Evolutionary conservation across 1,140 invertebrate species (phyloP).

Genomic region (Papilio polytes): DNA sequence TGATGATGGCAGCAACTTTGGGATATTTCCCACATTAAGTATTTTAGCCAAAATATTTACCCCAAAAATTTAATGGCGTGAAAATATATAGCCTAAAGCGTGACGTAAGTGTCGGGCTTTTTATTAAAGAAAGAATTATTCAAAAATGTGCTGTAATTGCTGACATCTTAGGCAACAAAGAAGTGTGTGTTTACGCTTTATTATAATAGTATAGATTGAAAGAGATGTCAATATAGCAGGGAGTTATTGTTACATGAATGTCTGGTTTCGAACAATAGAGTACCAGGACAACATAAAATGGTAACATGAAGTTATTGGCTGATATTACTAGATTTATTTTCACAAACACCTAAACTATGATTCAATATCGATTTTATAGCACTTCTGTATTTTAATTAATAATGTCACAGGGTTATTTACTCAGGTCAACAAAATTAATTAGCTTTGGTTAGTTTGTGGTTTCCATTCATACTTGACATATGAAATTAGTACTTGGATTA

Average conservation of each 20-base stretch:
- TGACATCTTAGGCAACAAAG: too few relatives aligned
- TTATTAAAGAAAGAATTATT: too few relatives aligned
- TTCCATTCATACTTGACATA: not conserved
- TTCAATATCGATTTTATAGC: not conserved
- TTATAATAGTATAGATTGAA: too few relatives aligned
- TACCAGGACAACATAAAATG: not conserved
- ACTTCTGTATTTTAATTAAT: not conserved
- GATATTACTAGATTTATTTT: not conserved
- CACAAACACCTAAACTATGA: not conserved
- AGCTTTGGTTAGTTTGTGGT: not conserved
- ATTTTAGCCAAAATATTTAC: too few relatives aligned
- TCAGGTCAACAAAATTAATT: not conserved
- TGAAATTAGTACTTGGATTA: not conserved
- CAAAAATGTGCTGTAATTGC: too few relatives aligned
- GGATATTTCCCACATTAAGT: too few relatives aligned
- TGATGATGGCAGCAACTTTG: too few relatives aligned
- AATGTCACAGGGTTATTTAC: not conserved
- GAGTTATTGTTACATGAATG: not conserved
- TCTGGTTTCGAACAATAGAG: not conserved
- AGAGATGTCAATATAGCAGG: not conserved
- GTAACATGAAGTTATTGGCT: not conserved
- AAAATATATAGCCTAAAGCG: too few relatives aligned
- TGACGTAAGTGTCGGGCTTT: too few relatives aligned
- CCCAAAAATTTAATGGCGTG: too few relatives aligned
- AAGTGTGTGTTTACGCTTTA: too few relatives aligned